Evolutionary conservation across 2,113 vertebrate genomes (phyloP), one percentile per base, ranked within the genome.

Genomic region (Ictidomys tridecemlineatus): DNA sequence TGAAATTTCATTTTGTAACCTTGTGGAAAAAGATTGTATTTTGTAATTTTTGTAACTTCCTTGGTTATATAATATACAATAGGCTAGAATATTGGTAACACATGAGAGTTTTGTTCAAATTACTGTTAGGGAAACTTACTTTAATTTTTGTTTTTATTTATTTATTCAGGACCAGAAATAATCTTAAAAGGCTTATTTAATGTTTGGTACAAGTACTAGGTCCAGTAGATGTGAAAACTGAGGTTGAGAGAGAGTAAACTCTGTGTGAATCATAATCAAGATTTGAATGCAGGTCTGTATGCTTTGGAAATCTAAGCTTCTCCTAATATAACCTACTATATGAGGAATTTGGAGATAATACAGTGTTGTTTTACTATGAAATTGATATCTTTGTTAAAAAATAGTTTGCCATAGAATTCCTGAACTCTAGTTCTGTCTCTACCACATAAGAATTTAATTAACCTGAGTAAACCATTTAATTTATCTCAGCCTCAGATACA

Each of bases 1-100:
- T 93, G 42, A 93, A 69, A 87, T 89, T 85, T 94, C 30, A 91
- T 39, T 96, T 93, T 92, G 61, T 67, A 84, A 42, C 28, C 24
- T 67, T 83, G 37, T 89, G n/a, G 83, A 5, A 91, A 92, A 70
- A 86, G 69, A 48, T 0, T 65, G 6, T 83, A 30, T 93, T 97
- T 91, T 83, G 83, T 91, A 20, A 72, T 58, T 63, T 91, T 24
- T 14, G 2, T 95, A 90, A 90, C 6, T 30, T 85, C 16, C 69
- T 1, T 86, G 51, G 5, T 78, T 89, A 72, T 53, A 28, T 51
- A 69, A 51, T 80, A 74, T 84, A 87, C 16, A 77, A 1, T 65
- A 92, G 63, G 20, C 37, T 92, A 77, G 58, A 69, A 79, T 86
- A 37, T 85, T 89, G 30, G 20, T 82, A 67, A 28, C 34, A 65